Conservation (phyloP, 2,797 vertebrate species). For the Anniella stebbinsi region DNA sequence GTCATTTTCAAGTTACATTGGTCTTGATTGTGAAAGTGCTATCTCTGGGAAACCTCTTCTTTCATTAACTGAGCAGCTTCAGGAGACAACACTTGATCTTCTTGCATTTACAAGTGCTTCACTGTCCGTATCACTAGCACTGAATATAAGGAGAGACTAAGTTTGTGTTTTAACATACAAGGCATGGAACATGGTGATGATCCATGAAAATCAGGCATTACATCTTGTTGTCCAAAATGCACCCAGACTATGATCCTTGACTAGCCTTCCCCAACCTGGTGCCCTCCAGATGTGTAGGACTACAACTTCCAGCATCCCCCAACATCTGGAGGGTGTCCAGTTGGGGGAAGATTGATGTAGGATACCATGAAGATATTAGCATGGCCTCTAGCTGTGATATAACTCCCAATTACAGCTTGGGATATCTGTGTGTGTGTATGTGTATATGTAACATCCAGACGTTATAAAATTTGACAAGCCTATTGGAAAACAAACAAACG, state of each 20-base stretch:
- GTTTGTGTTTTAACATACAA: not conserved
- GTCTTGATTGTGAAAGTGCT: not conserved
- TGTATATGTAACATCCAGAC: not conserved
- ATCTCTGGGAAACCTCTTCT: not conserved
- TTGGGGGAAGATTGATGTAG: not conserved
- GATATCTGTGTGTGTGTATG: not conserved
- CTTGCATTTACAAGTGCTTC: not conserved
- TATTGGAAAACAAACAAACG: constrained; percentile 45
- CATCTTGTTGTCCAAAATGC: not conserved
- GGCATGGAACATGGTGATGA: constrained; percentile 1
- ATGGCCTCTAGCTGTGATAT: not conserved
- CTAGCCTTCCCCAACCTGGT: too few species aligned
- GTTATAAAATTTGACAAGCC: constrained; percentile 24
- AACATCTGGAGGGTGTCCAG: too few species aligned
- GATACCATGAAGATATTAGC: not conserved
- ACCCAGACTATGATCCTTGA: too few species aligned
- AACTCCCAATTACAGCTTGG: not conserved
- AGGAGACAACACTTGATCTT: constrained; percentile 15
- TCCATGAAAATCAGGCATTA: not conserved
- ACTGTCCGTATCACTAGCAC: constrained; percentile 15
- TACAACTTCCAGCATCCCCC: too few species aligned
- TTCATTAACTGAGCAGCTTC: constrained; percentile 21
- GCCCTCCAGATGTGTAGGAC: too few species aligned
- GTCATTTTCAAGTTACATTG: not conserved
- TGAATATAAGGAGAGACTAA: not conserved